Evolutionary conservation across 2,113 vertebrate species (phyloP).

Genomic region (Myiopsitta monachus): DNA sequence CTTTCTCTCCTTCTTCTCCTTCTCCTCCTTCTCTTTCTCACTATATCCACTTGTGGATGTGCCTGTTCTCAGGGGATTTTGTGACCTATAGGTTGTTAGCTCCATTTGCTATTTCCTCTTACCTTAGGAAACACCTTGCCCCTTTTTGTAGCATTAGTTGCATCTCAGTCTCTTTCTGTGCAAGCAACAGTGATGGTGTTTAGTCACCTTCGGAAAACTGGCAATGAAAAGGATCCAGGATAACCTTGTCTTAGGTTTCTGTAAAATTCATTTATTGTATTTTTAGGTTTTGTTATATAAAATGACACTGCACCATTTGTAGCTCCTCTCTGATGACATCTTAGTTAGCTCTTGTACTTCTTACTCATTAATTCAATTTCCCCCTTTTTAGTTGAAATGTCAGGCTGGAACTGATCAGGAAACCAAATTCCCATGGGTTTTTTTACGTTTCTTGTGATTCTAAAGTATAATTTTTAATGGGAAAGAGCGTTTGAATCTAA

Average conservation of each 20-base stretch:
- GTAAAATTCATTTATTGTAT: constrained; percentile 8
- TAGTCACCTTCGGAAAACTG: constrained; percentile 14
- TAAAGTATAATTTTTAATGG: not conserved
- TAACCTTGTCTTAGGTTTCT: constrained; percentile 12
- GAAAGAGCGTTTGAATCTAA: not conserved
- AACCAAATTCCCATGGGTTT: not conserved
- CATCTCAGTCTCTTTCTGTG: not conserved
- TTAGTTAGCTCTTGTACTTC: not conserved
- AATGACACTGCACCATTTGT: not conserved
- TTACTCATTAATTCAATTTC: not conserved
- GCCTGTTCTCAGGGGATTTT: not conserved
- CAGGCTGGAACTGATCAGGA: not conserved
- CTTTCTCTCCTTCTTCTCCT: not conserved
- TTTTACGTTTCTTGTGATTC: not conserved
- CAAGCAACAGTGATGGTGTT: not conserved
- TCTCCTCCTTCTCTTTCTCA: not conserved
- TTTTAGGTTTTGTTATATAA: constrained; percentile 26
- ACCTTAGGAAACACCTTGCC: not conserved
- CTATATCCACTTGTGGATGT: not conserved
- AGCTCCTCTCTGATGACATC: not conserved
- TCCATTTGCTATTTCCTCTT: not conserved
- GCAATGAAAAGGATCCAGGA: constrained; percentile 54
- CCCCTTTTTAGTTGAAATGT: not conserved
- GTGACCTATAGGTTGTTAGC: not conserved
- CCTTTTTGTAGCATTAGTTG: not conserved